Percentiles rank a stretch among this genome's conserved stretches.
phyloP scores from a whole-genome alignment of 2,888 invertebrate species.

The Plusia festucae region DNA sequence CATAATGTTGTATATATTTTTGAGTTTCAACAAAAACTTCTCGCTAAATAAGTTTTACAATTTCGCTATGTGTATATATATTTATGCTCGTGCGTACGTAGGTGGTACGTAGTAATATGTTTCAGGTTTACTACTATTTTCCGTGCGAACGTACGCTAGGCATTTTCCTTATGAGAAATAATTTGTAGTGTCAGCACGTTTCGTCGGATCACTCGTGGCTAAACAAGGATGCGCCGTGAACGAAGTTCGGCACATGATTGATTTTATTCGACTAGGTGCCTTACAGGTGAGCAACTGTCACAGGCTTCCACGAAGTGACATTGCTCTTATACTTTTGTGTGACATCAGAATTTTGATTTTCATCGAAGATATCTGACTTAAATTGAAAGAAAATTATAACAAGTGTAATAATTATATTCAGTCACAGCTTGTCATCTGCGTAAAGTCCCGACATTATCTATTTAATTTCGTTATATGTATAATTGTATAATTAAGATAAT shows the following conservation, averaged over 20 bases:
- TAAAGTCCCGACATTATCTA: too few relatives aligned
- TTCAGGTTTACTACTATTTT: neutral
- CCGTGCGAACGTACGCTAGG: neutral
- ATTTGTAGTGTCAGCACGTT: slow-evolving; percentile 5
- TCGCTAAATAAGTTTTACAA: too few relatives aligned
- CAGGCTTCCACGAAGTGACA: neutral
- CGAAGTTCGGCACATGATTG: slow-evolving; percentile 13
- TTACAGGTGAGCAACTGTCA: slow-evolving; percentile 27
- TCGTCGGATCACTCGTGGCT: slow-evolving; percentile 11
- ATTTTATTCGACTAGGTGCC: slow-evolving; percentile 26
- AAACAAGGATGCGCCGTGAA: slow-evolving; percentile 16
- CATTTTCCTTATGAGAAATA: slow-evolving; percentile 10
- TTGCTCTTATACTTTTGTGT: slow-evolving; percentile 1
- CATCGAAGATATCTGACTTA: too few relatives aligned
- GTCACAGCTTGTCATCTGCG: too few relatives aligned
- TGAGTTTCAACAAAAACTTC: too few relatives aligned
- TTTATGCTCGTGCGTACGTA: too few relatives aligned
- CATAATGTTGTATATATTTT: too few relatives aligned
- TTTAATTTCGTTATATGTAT: too few relatives aligned
- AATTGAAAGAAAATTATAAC: too few relatives aligned
- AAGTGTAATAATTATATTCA: too few relatives aligned
- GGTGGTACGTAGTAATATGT: slow-evolving; percentile 21
- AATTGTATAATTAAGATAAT: too few relatives aligned
- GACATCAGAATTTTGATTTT: neutral
- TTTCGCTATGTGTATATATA: too few relatives aligned